These are phyloP conservation scores for Pitta sordida DNA, from an alignment of 2,113 vertebrate species.

Conservation along the genomic window DNA sequence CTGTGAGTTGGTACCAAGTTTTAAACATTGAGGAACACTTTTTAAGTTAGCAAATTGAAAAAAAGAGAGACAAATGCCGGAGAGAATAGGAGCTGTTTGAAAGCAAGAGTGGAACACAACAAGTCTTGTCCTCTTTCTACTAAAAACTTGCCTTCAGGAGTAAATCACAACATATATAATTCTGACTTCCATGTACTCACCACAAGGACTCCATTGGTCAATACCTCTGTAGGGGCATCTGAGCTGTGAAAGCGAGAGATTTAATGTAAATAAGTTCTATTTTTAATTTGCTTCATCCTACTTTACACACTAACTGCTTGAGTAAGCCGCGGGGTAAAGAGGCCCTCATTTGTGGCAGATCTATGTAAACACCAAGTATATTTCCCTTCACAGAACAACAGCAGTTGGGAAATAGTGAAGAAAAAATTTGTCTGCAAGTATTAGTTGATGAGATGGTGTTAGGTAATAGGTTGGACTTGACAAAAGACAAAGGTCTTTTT, in stretches of 20 bases:
- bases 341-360: background rate
- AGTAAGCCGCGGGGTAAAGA: background rate
- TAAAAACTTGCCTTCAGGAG: background rate
- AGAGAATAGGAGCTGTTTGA: background rate
- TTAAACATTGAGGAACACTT: background rate
- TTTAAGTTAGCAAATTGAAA: background rate
- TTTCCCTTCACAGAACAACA: background rate
- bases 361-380: background rate
- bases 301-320: background rate
- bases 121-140: background rate
- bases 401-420: background rate
- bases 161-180: background rate
- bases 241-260: slow-evolving; percentile 56
- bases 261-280: background rate
- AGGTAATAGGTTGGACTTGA: too few relatives aligned
- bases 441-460: too few relatives aligned
- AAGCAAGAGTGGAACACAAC: background rate
- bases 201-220: slow-evolving; percentile 79
- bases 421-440: background rate
- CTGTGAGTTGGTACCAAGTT: background rate
- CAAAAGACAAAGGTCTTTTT: too few relatives aligned
- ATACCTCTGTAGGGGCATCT: slow-evolving; percentile 51
- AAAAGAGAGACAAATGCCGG: background rate
- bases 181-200: slow-evolving; percentile 56
- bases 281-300: background rate